Evolutionary conservation across 2,888 invertebrate species (phyloP), one percentile per base, ranked within the genome.

Genomic region (Pollenia griseotomentosa): DNA sequence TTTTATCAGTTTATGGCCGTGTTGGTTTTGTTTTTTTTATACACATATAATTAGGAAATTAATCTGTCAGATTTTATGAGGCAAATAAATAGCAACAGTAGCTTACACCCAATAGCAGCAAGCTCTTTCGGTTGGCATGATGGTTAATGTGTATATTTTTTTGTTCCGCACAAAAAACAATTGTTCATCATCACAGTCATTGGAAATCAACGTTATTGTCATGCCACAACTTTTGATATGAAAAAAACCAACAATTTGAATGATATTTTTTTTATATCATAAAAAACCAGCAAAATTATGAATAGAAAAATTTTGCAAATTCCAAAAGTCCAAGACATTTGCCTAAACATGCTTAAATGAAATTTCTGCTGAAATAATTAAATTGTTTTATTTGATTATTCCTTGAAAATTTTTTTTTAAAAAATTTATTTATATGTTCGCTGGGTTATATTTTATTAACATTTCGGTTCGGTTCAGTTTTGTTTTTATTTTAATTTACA

Each of bases 21-120:
- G 51, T n/a, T 74, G 11, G 11, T 66, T 75, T 83, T 88, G 83
- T 88, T 73, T 68, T 59, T 48, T 70, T 11, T 55, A 61, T 73
- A 65, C 75, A 81, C 87, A 80, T 83, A 80, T 88, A 89, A 89
- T 89, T 89, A 89, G 88, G 84, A 89, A 88, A 89, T 89, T 89
- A 89, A 89, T 89, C 88, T 88, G 85, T 87, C 88, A 88, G 87
- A 68, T 85, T 88, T 89, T 88, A 89, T 87, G 86, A 88, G 71
- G 83, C 85, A 88, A 68, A 87, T 73, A 59, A 83, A 83, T 78
- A 65, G 77, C 23, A 65, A 59, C 70, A 71, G 44, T 33, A 63
- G 80, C 71, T 33, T 42, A 63, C 23, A 79, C 9, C 48, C 33
- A 57, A 57, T 48, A 51, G 19, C 40, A 80, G 65, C 9, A 51